Evolutionary conservation across 2,113 vertebrate genomes (phyloP).

Genomic region (Electrona antarctica): DNA sequence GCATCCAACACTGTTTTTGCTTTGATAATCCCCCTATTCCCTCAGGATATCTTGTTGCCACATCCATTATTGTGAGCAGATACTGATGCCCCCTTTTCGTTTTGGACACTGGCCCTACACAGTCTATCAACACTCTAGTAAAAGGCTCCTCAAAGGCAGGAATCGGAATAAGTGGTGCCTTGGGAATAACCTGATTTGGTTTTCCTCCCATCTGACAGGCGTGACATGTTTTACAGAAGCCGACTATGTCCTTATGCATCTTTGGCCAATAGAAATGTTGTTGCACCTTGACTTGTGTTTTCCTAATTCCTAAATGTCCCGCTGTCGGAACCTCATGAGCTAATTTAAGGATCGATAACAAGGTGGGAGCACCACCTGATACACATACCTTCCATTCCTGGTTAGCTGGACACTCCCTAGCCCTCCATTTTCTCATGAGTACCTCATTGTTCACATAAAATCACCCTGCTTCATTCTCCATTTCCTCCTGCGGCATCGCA

Average conservation of each 20-base stretch:
- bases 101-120: neutral
- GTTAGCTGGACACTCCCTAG: neutral
- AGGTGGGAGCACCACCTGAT: neutral
- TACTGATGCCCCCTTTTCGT: constrained; percentile 1
- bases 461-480: no score
- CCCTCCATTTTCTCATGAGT: neutral
- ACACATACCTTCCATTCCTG: neutral
- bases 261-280: constrained; percentile 16
- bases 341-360: neutral
- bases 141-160: constrained; percentile 7
- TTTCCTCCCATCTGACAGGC: constrained; percentile 13
- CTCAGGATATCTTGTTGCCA: constrained; percentile 5
- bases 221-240: constrained; percentile 17
- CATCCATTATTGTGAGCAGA: constrained; percentile 16
- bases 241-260: constrained; percentile 4
- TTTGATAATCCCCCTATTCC: neutral
- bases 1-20: neutral
- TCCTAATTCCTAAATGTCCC: constrained; percentile 19
- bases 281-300: constrained; percentile 7
- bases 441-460: no score
- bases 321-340: neutral
- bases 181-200: constrained; percentile 9
- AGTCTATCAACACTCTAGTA: neutral
- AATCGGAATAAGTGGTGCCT: neutral
- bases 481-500: no score